Conservation (phyloP, 1,140 invertebrate species). For the Drosophila pseudoananassae region DNA sequence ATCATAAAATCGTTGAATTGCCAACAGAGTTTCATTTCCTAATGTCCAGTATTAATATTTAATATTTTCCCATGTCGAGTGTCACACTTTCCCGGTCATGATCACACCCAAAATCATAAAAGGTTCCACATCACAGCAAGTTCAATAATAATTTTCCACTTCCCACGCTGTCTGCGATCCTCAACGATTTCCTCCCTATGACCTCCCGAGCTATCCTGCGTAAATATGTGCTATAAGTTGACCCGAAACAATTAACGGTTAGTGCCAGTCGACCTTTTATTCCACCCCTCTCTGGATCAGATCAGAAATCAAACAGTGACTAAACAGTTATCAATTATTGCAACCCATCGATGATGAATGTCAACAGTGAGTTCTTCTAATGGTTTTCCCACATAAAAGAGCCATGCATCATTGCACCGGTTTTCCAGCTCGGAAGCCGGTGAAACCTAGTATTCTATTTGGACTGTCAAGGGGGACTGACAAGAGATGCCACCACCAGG, state of each 20-base stretch:
- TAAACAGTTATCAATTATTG: slow-evolving; percentile 80
- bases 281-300: slow-evolving; percentile 1
- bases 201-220: slow-evolving; percentile 25
- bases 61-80: slow-evolving; percentile 24
- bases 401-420: slow-evolving; percentile 68
- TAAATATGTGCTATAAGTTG: slow-evolving; percentile 16
- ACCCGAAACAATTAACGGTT: slow-evolving; percentile 46
- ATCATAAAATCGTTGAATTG: neutral
- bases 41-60: slow-evolving; percentile 1
- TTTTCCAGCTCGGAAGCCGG: slow-evolving; percentile 21
- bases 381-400: slow-evolving; percentile 57
- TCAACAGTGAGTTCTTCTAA: slow-evolving; percentile 41
- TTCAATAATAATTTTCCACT: slow-evolving; percentile 40
- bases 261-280: slow-evolving; percentile 43
- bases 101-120: slow-evolving; percentile 65
- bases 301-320: slow-evolving; percentile 67
- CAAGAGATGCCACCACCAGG: neutral
- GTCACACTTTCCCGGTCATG: slow-evolving; percentile 40
- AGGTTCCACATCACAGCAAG: slow-evolving; percentile 48
- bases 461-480: neutral
- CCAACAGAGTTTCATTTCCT: neutral
- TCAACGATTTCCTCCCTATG: slow-evolving; percentile 34
- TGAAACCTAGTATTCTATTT: neutral
- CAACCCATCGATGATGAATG: slow-evolving; percentile 49
- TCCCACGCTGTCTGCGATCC: slow-evolving; percentile 44